Evolutionary conservation across 2,797 vertebrate species (phyloP), one percentile per base, ranked within the genome.

Genomic region (Hippopotamyrus pictus): DNA sequence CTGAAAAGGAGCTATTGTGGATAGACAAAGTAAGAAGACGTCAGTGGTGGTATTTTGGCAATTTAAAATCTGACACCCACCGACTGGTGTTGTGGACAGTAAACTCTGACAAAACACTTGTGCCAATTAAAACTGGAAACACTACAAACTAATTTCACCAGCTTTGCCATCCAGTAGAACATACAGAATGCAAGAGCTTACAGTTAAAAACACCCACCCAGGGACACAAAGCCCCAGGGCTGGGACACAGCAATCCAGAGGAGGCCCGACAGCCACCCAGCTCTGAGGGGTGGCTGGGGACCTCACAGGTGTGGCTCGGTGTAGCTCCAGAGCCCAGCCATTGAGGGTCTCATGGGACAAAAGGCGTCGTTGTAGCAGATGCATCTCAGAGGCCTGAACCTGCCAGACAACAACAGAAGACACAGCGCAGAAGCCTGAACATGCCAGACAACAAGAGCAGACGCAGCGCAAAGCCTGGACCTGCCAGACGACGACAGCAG

Each of bases 351-450:
- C 25, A 29, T 69, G 11, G 62, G 62, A 69, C 62, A 69, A 29
- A 69, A 29, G 9, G 62, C 11, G 3, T 29, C 5, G 62, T 9
- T 69, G 62, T 29, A 17, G 25, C 69, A 65, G 22, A 65, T 29
- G 22, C 22, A 65, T 1, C 22, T 0, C 59, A 65, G 22, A 65
- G 59, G 59, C 22, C 1, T 62, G 57, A 62, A 62, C 57, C n/a
- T 62, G 57, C n/a, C 57, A 59, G n/a, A 22, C 57, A 59, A 59
- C 54, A 59, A 59, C 5, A 59, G 54, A 5, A 59, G 54, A 59
- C 0, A 0, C 0, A 19, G 53, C 0, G 5, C 14, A 54, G 0
- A 57, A 6, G 19, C 0, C 0, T 59, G 57, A 8, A 59, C 57
- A 6, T 59, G 57, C n/a, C 57, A 62, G 57, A 62, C 57, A 25